Base-by-base conservation (phyloP, 2,888 invertebrate species). In the Mayetiola destructor region DNA sequence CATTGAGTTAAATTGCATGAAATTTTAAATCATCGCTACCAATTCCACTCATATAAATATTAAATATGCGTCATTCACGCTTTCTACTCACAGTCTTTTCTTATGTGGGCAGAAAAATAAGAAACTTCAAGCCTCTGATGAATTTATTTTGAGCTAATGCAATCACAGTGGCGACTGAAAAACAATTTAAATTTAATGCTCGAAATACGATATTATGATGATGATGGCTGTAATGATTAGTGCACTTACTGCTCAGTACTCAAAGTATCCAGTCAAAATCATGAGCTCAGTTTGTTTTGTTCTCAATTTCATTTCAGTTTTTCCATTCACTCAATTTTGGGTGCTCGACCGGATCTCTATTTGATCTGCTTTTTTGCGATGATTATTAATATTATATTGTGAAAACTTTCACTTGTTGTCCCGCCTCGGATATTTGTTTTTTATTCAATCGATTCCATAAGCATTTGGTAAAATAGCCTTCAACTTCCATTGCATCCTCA, bases 1-100 rank as follows among this genome's bases (percentile, higher is more conserved):
- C 48, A 48, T 9, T 48, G 48, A 27, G 48, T 48, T 48, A 48
- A 48, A 48, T 48, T 48, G 48, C 48, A 48, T 48, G 48, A 48
- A 48, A 48, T 48, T 48, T 48, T 48, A 48, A 48, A 48, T 48
- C 48, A 48, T 23, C 27, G 48, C 42, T 12, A 23, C 32, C 32
- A 32, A 32, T 32, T 32, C n/a, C 16, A 39, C 39, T 39, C 10
- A 10, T 9, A n/a, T 16, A 16, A 5, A 9, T 39, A 39, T 39
- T 16, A 8, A 9, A 8, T 32, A 8, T 32, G 8, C 12, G 6
- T 32, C 32, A 9, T 12, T 32, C 32, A 9, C 32, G 6, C 32
- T 32, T 12, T 32, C 32, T 32, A 8, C 12, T n/a, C 32, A 32
- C 32, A 32, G 8, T 6, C 32, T 32, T 10, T 32, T 6, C 10